Base-by-base conservation (phyloP, 1,140 invertebrate species). In the Cyclargus thomasi region DNA sequence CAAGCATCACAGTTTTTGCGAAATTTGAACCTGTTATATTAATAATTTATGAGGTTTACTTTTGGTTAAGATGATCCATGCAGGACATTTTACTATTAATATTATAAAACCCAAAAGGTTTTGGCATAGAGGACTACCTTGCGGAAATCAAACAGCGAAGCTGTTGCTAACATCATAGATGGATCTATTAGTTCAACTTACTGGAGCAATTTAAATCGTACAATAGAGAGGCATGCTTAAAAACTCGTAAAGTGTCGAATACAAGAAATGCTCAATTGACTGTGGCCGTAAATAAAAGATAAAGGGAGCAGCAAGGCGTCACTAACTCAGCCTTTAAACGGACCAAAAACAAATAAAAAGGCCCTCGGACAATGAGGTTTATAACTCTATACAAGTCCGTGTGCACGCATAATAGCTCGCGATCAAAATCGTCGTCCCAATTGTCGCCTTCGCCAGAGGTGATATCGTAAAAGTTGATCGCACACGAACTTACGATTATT, bases 371-470 rank as follows among this genome's bases (percentile, higher is more conserved):
- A 81, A 78, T 80, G 80, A 83, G 77, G 74, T 71, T 84, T 83
- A 79, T 81, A 85, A 84, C 76, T 85, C 82, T 81, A 85, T 85
- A 80, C 83, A 76, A 71, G 74, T 72, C 73, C 78, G 77, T 86
- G 79, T 82, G 76, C 70, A 74, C 71, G 78, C 77, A 80, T 84
- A 88, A 86, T 84, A 80, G 77, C 75, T 78, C 75, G 74, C 76
- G 74, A 82, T 81, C 80, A 78, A 80, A 79, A 73, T 82, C 80
- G 70, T 78, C 81, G 75, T 72, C 80, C 76, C 82, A 86, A 86
- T 85, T 86, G 84, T 79, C 72, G 68, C 68, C 29, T 71, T 62
- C 68, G 68, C 73, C 76, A 76, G 74, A 81, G 77, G 77, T 80
- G 75, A 78, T 81, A 84, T 80, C 79, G 76, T 85, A 81, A 79